phyloP scores from a whole-genome alignment of 2,888 invertebrate genomes.

The Eupithecia vulgata region DNA sequence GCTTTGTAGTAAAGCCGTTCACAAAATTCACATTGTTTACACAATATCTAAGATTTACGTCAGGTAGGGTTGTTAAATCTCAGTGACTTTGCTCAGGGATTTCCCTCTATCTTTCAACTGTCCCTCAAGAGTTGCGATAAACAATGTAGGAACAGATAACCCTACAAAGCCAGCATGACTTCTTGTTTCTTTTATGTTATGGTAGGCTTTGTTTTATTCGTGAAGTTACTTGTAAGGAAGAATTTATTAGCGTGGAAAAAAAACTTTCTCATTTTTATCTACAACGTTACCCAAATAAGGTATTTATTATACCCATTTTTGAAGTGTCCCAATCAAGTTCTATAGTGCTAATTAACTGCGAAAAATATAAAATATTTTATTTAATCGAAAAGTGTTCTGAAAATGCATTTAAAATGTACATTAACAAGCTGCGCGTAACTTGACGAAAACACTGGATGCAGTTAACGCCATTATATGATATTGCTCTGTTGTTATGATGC shows the following conservation, averaged over 20 bases:
- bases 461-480: too few species aligned
- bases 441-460: too few species aligned
- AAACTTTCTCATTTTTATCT: not conserved
- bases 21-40: conserved; percentile 18
- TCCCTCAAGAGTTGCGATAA: conserved; percentile 69
- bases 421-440: too few species aligned
- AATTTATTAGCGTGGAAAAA: conserved; percentile 1
- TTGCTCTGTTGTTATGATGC: too few species aligned
- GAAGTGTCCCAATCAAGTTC: too few species aligned
- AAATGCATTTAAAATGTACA: too few species aligned
- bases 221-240: conserved; percentile 31
- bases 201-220: conserved; percentile 52
- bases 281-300: too few species aligned
- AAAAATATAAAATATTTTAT: too few species aligned
- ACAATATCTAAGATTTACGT: conserved; percentile 26
- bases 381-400: too few species aligned
- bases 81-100: conserved; percentile 53
- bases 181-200: conserved; percentile 57
- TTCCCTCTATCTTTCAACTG: conserved; percentile 59
- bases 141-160: conserved; percentile 60
- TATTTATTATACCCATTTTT: too few species aligned
- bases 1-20: not conserved
- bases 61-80: conserved; percentile 48
- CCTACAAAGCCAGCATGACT: conserved; percentile 53
- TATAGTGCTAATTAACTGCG: too few species aligned